A percentile compares a stretch with the other conserved stretches of the same genome.
phyloP scores from a whole-genome alignment of 1,140 invertebrate genomes.

The Cyclina sinensis region DNA sequence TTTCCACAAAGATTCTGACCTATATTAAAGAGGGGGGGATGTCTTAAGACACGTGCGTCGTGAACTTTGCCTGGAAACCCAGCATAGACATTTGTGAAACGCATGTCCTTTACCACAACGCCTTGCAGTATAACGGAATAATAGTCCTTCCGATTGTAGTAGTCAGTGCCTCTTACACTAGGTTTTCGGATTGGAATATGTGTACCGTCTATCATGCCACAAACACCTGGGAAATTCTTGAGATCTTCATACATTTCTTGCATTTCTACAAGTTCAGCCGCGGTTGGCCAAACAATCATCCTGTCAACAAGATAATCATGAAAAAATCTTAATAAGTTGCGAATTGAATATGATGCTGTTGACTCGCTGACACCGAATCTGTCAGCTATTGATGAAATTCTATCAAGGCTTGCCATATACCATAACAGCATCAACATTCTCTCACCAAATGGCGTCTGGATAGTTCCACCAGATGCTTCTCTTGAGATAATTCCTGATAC shows the following conservation, averaged over 20 bases:
- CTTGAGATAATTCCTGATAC: background rate
- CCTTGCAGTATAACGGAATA: slow-evolving; percentile 5
- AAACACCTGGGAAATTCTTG: background rate
- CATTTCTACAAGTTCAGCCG: background rate
- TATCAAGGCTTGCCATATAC: slow-evolving; percentile 26
- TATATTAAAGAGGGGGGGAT: background rate
- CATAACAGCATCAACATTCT: background rate
- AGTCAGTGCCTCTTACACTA: background rate
- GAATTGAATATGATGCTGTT: background rate
- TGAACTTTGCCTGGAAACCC: background rate
- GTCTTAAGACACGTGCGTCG: background rate
- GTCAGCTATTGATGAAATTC: background rate
- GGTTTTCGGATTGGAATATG: background rate
- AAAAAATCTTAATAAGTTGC: background rate
- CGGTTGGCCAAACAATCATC: background rate
- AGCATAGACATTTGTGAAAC: background rate
- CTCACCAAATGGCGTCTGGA: background rate
- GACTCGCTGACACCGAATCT: background rate
- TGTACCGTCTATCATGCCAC: slow-evolving; percentile 7
- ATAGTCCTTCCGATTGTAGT: slow-evolving; percentile 30
- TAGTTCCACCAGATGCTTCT: background rate
- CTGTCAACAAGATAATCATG: background rate
- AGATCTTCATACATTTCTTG: background rate
- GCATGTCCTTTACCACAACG: background rate
- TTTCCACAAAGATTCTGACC: background rate